A percentile compares a stretch with the other conserved stretches of the same genome.
Conservation (phyloP, 2,797 vertebrate genomes). For the Podargus strigoides region DNA sequence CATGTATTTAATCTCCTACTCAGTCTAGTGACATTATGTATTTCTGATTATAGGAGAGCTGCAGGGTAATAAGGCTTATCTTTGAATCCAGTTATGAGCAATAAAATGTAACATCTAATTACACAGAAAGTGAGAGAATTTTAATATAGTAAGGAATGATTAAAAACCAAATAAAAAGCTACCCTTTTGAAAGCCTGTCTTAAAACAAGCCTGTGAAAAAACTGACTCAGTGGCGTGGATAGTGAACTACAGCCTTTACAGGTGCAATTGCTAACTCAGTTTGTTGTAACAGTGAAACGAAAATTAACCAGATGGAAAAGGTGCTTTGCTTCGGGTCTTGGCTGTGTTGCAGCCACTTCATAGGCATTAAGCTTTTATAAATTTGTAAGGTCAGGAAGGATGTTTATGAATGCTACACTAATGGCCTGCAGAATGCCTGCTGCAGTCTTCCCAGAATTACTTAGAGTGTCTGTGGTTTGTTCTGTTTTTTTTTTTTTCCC, state of each 20-base stretch:
- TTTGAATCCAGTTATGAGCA: neutral
- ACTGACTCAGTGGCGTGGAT: neutral
- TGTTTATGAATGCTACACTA: neutral
- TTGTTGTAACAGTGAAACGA: neutral
- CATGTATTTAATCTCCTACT: neutral
- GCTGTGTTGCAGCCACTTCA: neutral
- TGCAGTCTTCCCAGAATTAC: neutral
- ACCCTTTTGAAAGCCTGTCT: neutral
- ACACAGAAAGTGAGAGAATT: neutral
- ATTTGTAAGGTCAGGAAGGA: neutral
- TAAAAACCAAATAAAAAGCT: neutral
- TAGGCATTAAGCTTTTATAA: neutral
- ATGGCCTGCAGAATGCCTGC: neutral
- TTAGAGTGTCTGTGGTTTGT: neutral
- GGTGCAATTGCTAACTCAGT: neutral
- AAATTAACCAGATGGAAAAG: neutral
- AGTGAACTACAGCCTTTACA: neutral
- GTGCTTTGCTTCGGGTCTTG: neutral
- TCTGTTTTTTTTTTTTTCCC: too few relatives aligned
- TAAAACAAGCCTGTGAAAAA: neutral
- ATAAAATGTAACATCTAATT: neutral
- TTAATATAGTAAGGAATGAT: neutral
- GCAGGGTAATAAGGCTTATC: neutral
- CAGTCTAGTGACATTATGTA: neutral
- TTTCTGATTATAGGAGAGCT: neutral